phyloP scores from a whole-genome alignment of 2,113 vertebrate genomes.

The Corythornis vintsioides region DNA sequence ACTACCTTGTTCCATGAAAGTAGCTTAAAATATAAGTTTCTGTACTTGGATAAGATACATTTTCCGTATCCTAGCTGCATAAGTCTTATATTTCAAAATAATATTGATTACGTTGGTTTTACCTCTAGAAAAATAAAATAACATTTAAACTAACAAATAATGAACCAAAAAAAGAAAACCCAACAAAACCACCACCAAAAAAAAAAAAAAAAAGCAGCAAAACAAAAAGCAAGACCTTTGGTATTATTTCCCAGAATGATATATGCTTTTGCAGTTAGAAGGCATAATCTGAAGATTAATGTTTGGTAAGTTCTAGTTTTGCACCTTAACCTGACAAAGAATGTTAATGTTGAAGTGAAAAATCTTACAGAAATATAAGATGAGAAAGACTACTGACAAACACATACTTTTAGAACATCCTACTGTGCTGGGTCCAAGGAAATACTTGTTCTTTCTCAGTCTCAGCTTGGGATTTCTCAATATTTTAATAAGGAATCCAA shows the following conservation, averaged over 20 bases:
- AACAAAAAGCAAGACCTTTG: fast-evolving
- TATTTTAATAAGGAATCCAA: background rate
- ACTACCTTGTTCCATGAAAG: background rate
- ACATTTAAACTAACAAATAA: background rate
- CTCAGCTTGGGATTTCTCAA: background rate
- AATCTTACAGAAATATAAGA: background rate
- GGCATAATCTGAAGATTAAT: background rate
- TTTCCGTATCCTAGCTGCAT: background rate
- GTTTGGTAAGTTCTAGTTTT: background rate
- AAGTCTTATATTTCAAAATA: background rate
- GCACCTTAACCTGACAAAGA: background rate
- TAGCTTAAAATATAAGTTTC: background rate
- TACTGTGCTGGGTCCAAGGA: background rate
- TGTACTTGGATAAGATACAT: background rate
- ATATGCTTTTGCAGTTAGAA: background rate
- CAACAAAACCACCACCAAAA: background rate
- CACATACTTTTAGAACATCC: background rate
- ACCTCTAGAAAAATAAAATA: background rate
- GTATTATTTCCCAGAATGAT: background rate
- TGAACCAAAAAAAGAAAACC: background rate
- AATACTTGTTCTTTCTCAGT: background rate
- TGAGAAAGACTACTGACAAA: background rate
- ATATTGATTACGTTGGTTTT: background rate
- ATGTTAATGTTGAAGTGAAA: background rate
- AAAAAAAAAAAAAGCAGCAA: too few species aligned